Evolutionary conservation across 2,797 vertebrate genomes (phyloP).

Genomic region (Silurus aristotelis): DNA sequence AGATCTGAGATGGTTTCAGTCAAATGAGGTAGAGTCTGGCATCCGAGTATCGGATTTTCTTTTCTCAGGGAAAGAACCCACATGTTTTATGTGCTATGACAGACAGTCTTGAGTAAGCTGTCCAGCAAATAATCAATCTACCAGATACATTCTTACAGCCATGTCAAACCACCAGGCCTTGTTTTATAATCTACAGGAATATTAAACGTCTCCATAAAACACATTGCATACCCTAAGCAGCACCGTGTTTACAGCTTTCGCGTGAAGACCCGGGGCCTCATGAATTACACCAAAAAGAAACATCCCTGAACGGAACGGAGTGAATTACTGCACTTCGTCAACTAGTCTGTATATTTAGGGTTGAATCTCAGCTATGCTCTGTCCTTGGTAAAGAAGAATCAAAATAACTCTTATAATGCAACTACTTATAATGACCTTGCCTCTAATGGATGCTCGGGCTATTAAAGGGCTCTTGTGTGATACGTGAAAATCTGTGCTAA

Average conservation of each 20-base stretch:
- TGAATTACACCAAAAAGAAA: conserved; percentile 8
- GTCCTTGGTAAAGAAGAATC: conserved; percentile 9
- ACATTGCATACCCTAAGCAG: not conserved
- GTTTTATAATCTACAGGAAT: conserved; percentile 4
- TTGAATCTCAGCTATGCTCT: not conserved
- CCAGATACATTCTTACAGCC: not conserved
- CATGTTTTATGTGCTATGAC: not conserved
- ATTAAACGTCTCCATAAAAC: conserved; percentile 38
- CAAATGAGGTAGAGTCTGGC: not conserved
- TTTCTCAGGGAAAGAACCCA: not conserved
- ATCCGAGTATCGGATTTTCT: not conserved
- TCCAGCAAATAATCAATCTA: not conserved
- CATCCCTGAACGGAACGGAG: not conserved
- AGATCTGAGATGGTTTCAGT: not conserved
- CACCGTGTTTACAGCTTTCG: conserved; percentile 7
- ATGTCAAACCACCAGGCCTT: not conserved
- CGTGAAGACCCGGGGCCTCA: not conserved
- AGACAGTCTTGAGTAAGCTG: not conserved
- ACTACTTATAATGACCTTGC: conserved; percentile 15
- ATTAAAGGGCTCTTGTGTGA: not conserved
- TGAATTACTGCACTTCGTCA: not conserved
- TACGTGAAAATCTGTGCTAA: conserved; percentile 11
- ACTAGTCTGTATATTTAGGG: not conserved
- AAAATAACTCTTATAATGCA: not conserved
- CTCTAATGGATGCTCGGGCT: not conserved